Base-by-base conservation (phyloP, 2,888 invertebrate species). In the Hyposoter dolosus region DNA sequence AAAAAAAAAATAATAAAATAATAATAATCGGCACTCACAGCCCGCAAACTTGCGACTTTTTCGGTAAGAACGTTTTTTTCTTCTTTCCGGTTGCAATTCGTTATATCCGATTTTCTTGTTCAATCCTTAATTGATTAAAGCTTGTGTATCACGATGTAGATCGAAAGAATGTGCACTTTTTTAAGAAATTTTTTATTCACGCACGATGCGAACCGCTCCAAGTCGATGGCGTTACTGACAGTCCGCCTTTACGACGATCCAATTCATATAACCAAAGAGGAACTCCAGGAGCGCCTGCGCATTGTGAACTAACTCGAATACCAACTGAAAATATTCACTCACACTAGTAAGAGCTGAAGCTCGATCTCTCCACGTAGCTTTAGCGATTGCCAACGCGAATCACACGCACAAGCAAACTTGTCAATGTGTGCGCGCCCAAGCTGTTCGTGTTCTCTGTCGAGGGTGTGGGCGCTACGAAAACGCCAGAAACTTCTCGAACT, bases 191-290 rank as follows among this genome's bases (percentile, higher is more conserved):
- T 50, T 50, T 50, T 45, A 53, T 32, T 66, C 50, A 50, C 63
- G 43, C 35, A 10, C 40, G 75, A 71, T 68, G 56, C 71, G 72
- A 74, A 72, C 72, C 74, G 63, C 82, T 68, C 78, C 40, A 66
- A 84, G 88, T 86, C 88, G 81, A 86, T 87, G 81, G 84, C 81
- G 85, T 83, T 85, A 88, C 88, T 88, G 88, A 88, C 88, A 84
- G 85, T 75, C 80, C 71, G 75, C 85, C 80, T 56, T 10, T 63
- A 76, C 71, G 69, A 68, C 35, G 28, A 65, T 43, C 66, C 69
- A 81, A 84, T 79, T 84, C 77, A 85, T 88, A 88, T 87, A 88
- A 75, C 60, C 78, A 69, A 75, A 72, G 72, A 56, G 83, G 53
- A 79, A 84, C 69, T 78, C 83, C 60, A 28, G 63, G 45, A 75